Percentiles rank a stretch among this genome's conserved stretches.
Conservation (phyloP, 2,888 invertebrate species). For the Tinea pellionella region DNA sequence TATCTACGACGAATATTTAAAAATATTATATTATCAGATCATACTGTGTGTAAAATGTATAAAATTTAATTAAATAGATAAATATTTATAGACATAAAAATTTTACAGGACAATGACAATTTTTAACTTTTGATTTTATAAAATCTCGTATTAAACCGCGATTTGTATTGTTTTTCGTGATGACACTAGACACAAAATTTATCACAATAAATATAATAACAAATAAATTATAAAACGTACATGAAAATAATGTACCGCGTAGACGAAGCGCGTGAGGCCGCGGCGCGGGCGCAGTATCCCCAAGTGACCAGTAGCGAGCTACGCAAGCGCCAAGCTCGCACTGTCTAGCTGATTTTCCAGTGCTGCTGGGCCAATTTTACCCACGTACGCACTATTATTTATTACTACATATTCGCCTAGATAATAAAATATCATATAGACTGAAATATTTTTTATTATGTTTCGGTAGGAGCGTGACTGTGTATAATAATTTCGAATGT, state of each 20-base stretch:
- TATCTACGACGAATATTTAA: background rate
- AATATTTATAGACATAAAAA: too few relatives aligned
- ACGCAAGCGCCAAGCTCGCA: background rate
- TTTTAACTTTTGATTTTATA: too few relatives aligned
- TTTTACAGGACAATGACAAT: too few relatives aligned
- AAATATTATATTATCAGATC: too few relatives aligned
- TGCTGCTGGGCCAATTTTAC: slow-evolving; percentile 30
- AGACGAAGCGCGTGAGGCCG: background rate
- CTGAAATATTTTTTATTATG: slow-evolving; percentile 32
- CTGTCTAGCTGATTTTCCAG: background rate
- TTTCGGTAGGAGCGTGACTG: background rate
- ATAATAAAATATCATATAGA: slow-evolving; percentile 40
- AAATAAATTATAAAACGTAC: background rate
- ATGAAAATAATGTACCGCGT: background rate
- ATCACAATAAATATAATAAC: too few relatives aligned
- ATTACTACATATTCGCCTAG: slow-evolving; percentile 46
- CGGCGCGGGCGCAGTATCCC: slow-evolving; percentile 1
- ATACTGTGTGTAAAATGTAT: too few relatives aligned
- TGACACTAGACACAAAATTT: too few relatives aligned
- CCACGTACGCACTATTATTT: slow-evolving; percentile 50
- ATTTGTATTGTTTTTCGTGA: too few relatives aligned
- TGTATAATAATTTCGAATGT: too few relatives aligned
- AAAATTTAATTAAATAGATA: too few relatives aligned
- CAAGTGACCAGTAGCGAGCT: slow-evolving; percentile 7
- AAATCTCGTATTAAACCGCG: too few relatives aligned